Percentiles rank a stretch among this genome's conserved stretches.
Conservation (phyloP, 2,113 vertebrate genomes). For the Ancistrus triradiatus region DNA sequence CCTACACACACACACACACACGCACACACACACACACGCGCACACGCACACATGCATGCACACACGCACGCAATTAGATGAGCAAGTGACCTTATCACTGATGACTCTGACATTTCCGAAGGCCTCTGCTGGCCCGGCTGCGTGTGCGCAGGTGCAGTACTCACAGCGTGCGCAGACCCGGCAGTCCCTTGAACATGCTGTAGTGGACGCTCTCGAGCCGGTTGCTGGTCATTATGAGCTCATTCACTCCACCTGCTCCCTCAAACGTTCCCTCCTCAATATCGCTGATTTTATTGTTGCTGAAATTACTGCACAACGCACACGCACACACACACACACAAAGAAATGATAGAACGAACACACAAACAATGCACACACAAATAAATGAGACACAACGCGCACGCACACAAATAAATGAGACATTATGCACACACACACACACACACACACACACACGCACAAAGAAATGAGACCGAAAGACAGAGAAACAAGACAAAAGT, state of each 20-base stretch:
- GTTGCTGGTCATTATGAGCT: slow-evolving; percentile 91
- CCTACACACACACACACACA: slow-evolving; percentile 59
- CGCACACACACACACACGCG: slow-evolving; percentile 13
- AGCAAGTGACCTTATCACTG: slow-evolving; percentile 24
- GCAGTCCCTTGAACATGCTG: slow-evolving; percentile 91
- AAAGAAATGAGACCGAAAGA: too few relatives aligned
- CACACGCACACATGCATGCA: slow-evolving; percentile 1
- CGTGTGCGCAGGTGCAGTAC: slow-evolving; percentile 49
- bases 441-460: too few relatives aligned
- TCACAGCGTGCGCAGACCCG: slow-evolving; percentile 92
- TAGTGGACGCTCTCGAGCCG: slow-evolving; percentile 85
- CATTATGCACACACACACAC: too few relatives aligned
- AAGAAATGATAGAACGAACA: background rate
- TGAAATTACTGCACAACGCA: slow-evolving; percentile 80
- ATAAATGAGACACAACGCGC: background rate
- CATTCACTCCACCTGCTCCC: slow-evolving; percentile 89
- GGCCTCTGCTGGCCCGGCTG: slow-evolving; percentile 23
- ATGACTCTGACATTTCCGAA: slow-evolving; percentile 22
- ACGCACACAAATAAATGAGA: background rate
- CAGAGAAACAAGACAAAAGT: too few relatives aligned
- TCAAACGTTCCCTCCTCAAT: slow-evolving; percentile 97
- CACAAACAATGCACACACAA: too few relatives aligned
- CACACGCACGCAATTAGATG: slow-evolving; percentile 9
- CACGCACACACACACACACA: background rate
- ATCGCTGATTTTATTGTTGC: slow-evolving; percentile 97